phyloP scores from a whole-genome alignment of 2,797 vertebrate species.

The Melanogrammus aeglefinus region DNA sequence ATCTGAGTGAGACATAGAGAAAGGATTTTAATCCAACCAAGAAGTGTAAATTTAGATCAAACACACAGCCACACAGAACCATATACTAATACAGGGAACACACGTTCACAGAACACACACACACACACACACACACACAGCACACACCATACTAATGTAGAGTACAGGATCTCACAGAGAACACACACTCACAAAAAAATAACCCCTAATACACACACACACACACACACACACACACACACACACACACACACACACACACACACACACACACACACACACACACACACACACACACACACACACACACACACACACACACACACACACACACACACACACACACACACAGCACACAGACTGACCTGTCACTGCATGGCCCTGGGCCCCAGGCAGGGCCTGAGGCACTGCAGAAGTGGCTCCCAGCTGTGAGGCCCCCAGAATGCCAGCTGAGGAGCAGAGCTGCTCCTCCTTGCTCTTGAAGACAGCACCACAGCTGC shows the following conservation, averaged over 20 bases:
- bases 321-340: conserved; percentile 13
- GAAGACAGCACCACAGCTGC: neutral
- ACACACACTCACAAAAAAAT: neutral
- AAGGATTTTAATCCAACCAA: no score
- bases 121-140: no score
- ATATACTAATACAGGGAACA: neutral
- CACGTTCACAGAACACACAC: neutral
- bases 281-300: conserved; percentile 10
- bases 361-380: conserved; percentile 8
- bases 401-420: conserved; percentile 46
- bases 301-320: conserved; percentile 15
- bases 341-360: neutral
- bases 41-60: no score
- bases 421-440: conserved; percentile 51
- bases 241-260: neutral
- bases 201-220: neutral
- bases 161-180: neutral
- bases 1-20: no score
- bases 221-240: neutral
- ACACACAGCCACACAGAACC: neutral
- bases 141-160: no score
- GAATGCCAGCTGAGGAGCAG: conserved; percentile 44
- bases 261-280: no score
- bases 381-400: conserved; percentile 31
- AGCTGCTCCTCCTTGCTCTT: neutral